phyloP scores from a whole-genome alignment of 2,888 invertebrate species.

The Ommatoiulus sabulosus region DNA sequence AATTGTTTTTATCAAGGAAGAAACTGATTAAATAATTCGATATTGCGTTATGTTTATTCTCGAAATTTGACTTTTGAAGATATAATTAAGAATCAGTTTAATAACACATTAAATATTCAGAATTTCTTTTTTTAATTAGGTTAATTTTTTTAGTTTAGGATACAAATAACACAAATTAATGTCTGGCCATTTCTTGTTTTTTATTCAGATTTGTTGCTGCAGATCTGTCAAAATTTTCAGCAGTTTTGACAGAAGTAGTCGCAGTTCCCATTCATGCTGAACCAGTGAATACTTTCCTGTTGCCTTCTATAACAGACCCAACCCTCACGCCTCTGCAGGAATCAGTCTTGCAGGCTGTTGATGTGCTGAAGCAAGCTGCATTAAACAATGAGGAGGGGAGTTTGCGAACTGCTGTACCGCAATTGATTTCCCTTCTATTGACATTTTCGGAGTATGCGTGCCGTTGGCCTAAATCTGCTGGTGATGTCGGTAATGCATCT shows the following conservation, averaged over 20 bases:
- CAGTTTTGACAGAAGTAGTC: conserved; percentile 80
- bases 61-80: no score
- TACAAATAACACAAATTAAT: no score
- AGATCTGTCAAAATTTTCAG: conserved; percentile 84
- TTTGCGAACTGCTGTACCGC: conserved; percentile 47
- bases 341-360: conserved; percentile 86
- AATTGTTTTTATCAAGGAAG: no score
- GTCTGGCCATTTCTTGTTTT: no score
- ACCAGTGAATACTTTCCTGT: conserved; percentile 79
- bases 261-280: conserved; percentile 85
- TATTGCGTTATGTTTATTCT: no score
- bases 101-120: no score
- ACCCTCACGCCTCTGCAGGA: conserved; percentile 86
- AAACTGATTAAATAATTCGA: no score
- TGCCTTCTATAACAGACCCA: conserved; percentile 83
- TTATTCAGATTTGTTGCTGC: conserved; percentile 72
- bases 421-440: conserved; percentile 51
- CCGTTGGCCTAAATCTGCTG: conserved; percentile 17
- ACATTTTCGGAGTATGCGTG: conserved; percentile 54
- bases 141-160: no score
- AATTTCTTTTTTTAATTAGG: no score
- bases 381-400: conserved; percentile 47
- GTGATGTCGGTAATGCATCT: neutral
- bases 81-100: no score
- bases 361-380: conserved; percentile 83